A percentile compares a stretch with the other conserved stretches of the same genome.
Evolutionary conservation across 2,888 invertebrate species (phyloP).

Genomic region (Drosophila picticornis): DNA sequence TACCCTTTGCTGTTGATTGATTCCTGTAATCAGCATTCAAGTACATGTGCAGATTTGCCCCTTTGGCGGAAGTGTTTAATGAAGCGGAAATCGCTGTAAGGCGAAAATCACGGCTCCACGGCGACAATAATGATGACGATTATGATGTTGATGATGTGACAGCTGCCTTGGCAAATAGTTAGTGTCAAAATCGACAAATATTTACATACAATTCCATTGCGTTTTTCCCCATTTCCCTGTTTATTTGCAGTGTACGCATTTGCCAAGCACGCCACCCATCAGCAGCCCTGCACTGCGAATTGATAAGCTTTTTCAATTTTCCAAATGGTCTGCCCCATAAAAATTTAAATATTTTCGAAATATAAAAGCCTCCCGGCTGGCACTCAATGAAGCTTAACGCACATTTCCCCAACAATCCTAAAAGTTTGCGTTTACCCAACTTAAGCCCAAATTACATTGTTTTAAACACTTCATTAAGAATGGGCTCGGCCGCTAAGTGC

Average conservation of each 20-base stretch:
- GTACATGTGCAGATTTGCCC: conserved; percentile 64
- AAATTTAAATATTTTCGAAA: conserved; percentile 77
- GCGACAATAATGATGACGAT: conserved; percentile 25
- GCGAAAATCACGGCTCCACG: conserved; percentile 37
- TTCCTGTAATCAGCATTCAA: conserved; percentile 62
- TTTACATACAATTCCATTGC: conserved; percentile 66
- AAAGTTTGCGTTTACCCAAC: conserved; percentile 60
- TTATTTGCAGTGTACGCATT: conserved; percentile 14
- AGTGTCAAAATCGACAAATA: conserved; percentile 72
- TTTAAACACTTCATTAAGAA: conserved; percentile 81
- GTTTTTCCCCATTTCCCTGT: conserved; percentile 31
- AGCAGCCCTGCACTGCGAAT: conserved; percentile 9
- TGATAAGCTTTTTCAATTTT: conserved; percentile 72
- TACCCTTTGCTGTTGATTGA: conserved; percentile 49
- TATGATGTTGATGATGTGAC: conserved; percentile 32
- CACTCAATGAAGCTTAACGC: conserved; percentile 62
- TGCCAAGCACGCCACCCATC: not conserved
- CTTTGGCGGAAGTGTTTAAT: conserved; percentile 74
- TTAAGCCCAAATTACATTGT: conserved; percentile 79
- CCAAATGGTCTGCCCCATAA: conserved; percentile 70
- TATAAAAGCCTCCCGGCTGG: conserved; percentile 65
- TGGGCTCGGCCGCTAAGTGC: conserved; percentile 46
- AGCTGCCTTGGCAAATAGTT: conserved; percentile 65
- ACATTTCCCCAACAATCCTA: conserved; percentile 25
- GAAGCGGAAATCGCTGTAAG: conserved; percentile 73